Base-by-base conservation (phyloP, 2,113 vertebrate species). In the Lophochroa leadbeateri region DNA sequence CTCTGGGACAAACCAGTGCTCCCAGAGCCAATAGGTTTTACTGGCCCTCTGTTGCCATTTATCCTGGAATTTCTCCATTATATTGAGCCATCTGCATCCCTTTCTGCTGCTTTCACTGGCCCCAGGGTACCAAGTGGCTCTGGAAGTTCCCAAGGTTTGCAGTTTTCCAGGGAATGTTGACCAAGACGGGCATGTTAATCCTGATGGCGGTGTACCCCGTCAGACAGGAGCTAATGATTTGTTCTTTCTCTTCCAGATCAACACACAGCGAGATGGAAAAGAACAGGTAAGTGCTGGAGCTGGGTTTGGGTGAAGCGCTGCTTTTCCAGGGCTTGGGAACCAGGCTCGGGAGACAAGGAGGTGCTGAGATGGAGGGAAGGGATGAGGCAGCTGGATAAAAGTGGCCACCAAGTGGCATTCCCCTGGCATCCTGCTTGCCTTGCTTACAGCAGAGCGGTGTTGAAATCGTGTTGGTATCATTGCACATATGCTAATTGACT, bases 191-290 rank as follows among this genome's bases (percentile, higher is more conserved):
- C 2, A 0, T 5, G 12, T 76, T 76, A 28, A 29, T 55, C 35
- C 33, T 37, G 1, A 21, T 11, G 6, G 13, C 1, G 0, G 4
- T 4, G 13, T 3, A 5, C 52, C 31, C 18, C 3, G 13, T 55
- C 43, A 7, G 17, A 0, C 13, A 17, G 43, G 64, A 68, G 60
- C 24, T 84, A n/a, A 92, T 27, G 29, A 84, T 41, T 64, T 82
- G 6, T 92, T 95, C 39, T 43, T 63, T 93, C 37, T 88, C 57
- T 98, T 97, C 63, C 98, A 99, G 99, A 98, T 99, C 99, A 43
- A 99, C 99, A 18, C 99, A 99, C 97, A 99, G 99, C 53, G 99
- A 99, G 98, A 99, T 99, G 99, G 99, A 99, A 92, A 99, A 99
- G 96, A 99, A 99, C 98, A 99, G 99, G 99, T 99, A 97, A 96